Conservation (phyloP, 2,113 vertebrate genomes). For the Anolis sagrei region DNA sequence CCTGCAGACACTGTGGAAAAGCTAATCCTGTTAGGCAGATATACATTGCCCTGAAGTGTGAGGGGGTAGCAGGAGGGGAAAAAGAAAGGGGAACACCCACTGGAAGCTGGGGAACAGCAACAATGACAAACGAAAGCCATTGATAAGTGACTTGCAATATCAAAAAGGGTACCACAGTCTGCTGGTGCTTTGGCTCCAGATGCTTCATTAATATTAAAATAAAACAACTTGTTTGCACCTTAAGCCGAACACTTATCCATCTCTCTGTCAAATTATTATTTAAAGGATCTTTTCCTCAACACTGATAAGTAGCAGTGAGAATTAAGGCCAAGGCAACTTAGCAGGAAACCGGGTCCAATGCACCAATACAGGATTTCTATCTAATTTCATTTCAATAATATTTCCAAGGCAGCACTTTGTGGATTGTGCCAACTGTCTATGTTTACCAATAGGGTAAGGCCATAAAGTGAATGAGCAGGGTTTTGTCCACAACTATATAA, state of each 20-base stretch:
- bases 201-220: conserved; percentile 65
- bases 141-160: conserved; percentile 65
- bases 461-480: background rate
- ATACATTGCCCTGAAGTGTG: conserved; percentile 76
- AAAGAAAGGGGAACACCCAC: conserved; percentile 49
- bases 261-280: background rate
- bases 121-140: conserved; percentile 63
- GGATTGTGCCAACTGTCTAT: background rate
- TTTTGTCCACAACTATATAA: background rate
- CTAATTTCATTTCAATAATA: background rate
- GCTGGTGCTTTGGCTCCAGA: conserved; percentile 67
- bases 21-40: conserved; percentile 82
- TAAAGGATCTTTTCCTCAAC: fast-evolving
- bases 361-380: background rate
- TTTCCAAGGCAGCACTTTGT: background rate
- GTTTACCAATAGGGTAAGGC: background rate
- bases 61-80: background rate
- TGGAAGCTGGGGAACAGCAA: conserved; percentile 61
- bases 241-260: conserved; percentile 25
- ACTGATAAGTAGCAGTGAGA: background rate
- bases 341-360: background rate
- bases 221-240: conserved; percentile 51
- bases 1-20: conserved; percentile 63
- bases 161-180: conserved; percentile 65
- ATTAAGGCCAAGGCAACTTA: background rate